Percentiles rank a stretch among this genome's conserved stretches.
Evolutionary conservation across 2,113 vertebrate genomes (phyloP).

Genomic region (Origma solitaria): DNA sequence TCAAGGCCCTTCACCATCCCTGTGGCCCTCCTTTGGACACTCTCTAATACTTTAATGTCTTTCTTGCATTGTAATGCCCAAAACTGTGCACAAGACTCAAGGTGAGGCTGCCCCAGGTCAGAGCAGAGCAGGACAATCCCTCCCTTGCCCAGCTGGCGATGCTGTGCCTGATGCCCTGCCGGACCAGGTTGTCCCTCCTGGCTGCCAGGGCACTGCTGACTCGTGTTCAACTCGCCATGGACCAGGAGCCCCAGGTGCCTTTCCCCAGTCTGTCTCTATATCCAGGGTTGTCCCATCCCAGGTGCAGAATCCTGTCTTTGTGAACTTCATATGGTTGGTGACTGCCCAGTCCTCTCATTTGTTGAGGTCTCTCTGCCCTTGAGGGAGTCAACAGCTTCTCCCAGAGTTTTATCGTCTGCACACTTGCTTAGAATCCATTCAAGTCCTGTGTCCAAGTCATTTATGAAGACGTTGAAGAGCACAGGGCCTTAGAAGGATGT

Average conservation of each 20-base stretch:
- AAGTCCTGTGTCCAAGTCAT: too few relatives aligned
- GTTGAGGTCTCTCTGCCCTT: not conserved
- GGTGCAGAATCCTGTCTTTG: not conserved
- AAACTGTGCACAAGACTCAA: fast-evolving
- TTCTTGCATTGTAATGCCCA: too few relatives aligned
- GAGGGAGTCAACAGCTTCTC: not conserved
- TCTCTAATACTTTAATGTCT: not conserved
- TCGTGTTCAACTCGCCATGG: fast-evolving
- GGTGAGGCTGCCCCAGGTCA: fast-evolving
- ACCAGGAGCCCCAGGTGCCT: not conserved
- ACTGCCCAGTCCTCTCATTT: not conserved
- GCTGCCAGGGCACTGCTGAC: not conserved
- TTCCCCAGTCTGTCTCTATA: not conserved
- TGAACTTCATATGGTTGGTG: not conserved
- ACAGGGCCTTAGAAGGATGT: fast-evolving
- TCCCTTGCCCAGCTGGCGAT: fast-evolving
- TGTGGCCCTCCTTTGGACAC: not conserved
- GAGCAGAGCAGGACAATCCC: not conserved
- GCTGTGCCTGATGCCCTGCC: not conserved
- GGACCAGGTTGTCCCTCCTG: fast-evolving
- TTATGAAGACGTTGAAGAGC: not conserved
- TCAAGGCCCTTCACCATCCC: not conserved
- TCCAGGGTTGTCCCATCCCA: too few relatives aligned
- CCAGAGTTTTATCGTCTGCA: not conserved
- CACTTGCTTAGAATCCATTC: too few relatives aligned